Evolutionary conservation across 2,888 invertebrate genomes (phyloP), one percentile per base, ranked within the genome.

Genomic region (Tortricodes alternella): DNA sequence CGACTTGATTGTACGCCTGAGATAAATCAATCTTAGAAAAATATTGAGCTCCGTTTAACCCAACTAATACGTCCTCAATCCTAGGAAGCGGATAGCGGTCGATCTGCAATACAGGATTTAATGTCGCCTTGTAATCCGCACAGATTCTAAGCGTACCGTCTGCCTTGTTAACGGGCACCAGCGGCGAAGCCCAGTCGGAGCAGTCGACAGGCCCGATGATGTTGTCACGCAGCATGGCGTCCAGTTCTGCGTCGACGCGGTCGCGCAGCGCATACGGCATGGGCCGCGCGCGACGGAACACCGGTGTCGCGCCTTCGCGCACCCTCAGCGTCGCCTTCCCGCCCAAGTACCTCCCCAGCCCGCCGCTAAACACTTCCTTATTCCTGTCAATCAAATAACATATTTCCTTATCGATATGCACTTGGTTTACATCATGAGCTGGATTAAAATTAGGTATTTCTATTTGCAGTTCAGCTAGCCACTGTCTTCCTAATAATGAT

Each of bases 111-210:
- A 53, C 52, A 1, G 27, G 37, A 35, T 59, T 59, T 8, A 68
- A 5, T 1, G 66, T 66, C 13, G 57, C 59, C 53, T 69, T 68
- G 35, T 62, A 71, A 15, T 67, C 68, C 2, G 65, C 32, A 3
- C 37, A 43, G 13, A 67, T 13, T 0, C 66, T 34, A 4, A 66
- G 15, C 2, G 44, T 38, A 5, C 69, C 70, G 19, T 67, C 67
- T 0, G 63, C 44, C 37, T 71, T 70, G 3, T 21, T 32, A 3
- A 66, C 66, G 8, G 61, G 59, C 3, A 65, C 64, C 38, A 67
- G 16, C 0, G 65, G 66, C 5, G 66, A 53, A 2, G 66, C 66
- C 66, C 66, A 68, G 52, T 68, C 67, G 16, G 68, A 65, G 58
- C 61, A 48, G 29, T 66, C 63, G 3, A 71, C 64, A 1, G 68